phyloP scores from a whole-genome alignment of 2,888 invertebrate species.

The Polydrusus pterygomalis region DNA sequence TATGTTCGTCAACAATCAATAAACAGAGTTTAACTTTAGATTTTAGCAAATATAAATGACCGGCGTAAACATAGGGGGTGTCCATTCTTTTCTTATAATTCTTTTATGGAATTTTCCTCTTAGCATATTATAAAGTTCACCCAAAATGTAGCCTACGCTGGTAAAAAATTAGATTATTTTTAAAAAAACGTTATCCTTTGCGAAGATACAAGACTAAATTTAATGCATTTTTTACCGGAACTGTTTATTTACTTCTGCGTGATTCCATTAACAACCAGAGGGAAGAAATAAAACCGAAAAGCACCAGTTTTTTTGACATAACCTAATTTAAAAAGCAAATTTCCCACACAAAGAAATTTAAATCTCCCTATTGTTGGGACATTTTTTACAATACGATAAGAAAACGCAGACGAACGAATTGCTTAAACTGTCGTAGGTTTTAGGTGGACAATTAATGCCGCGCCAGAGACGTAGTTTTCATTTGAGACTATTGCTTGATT shows the following conservation, averaged over 20 bases:
- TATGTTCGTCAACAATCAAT: too few relatives aligned
- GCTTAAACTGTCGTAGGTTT: constrained; percentile 11
- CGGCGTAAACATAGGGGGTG: too few relatives aligned
- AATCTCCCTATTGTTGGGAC: constrained; percentile 23
- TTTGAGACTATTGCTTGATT: too few relatives aligned
- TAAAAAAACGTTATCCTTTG: not conserved
- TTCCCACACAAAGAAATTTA: constrained; percentile 25
- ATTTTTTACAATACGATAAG: constrained; percentile 29
- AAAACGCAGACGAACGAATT: constrained; percentile 2
- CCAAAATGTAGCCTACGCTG: too few relatives aligned
- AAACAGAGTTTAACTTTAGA: too few relatives aligned
- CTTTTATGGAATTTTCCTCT: too few relatives aligned
- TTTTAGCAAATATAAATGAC: too few relatives aligned
- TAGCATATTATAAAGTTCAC: too few relatives aligned
- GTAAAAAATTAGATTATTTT: too few relatives aligned
- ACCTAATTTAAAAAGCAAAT: constrained; percentile 37
- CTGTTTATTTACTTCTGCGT: constrained; percentile 5
- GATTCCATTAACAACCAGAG: not conserved
- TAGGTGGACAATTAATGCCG: not conserved
- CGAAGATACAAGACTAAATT: not conserved
- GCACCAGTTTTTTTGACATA: constrained; percentile 22
- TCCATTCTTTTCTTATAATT: too few relatives aligned
- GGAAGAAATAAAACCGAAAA: constrained; percentile 3
- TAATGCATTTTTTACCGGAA: not conserved
- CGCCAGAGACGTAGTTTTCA: not conserved